Evolutionary conservation across 2,888 invertebrate genomes (phyloP), one percentile per base, ranked within the genome.

Genomic region (Amblyjoppa fuscipennis): DNA sequence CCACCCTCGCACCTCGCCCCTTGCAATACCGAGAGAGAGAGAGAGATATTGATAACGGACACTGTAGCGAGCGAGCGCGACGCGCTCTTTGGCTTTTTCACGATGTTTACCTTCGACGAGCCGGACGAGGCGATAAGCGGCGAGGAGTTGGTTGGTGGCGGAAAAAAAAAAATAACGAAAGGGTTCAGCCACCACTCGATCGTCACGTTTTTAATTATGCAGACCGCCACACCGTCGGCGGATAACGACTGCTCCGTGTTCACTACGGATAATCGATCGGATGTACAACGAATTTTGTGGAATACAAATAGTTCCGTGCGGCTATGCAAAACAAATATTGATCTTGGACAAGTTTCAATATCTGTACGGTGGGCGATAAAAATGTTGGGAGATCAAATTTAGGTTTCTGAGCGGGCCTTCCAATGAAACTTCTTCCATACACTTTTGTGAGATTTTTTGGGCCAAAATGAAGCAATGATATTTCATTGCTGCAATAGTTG

Each of bases 21-120:
- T 78, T 78, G 85, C 87, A 81, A 87, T 86, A 89, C 86, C 89
- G 90, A 91, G 91, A 89, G 89, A 90, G 91, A 90, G 91, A 92
- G 91, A 90, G 91, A 20, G 0, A 92, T 91, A 91, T 93, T 92
- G 94, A 94, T 94, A 93, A 93, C 92, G 92, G 93, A 93, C 93
- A 93, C 91, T 89, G 73, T 31, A 38, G 81, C 80, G 71, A 77
- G 73, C 79, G 76, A 74, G 83, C 81, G 82, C 79, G 76, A 73
- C 83, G 75, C 38, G 49, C 92, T 92, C 93, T 92, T 93, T 91
- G 91, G 92, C 91, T 93, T 93, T 93, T 93, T 93, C 92, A 91
- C 92, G 91, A 92, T 93, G 93, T 93, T 93, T 93, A 90, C 92
- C 83, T 86, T 86, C 89, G 90, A 90, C 89, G 91, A 88, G 87